Evolutionary conservation across 1,140 invertebrate genomes (phyloP).

Genomic region (Bombus pascuorum): DNA sequence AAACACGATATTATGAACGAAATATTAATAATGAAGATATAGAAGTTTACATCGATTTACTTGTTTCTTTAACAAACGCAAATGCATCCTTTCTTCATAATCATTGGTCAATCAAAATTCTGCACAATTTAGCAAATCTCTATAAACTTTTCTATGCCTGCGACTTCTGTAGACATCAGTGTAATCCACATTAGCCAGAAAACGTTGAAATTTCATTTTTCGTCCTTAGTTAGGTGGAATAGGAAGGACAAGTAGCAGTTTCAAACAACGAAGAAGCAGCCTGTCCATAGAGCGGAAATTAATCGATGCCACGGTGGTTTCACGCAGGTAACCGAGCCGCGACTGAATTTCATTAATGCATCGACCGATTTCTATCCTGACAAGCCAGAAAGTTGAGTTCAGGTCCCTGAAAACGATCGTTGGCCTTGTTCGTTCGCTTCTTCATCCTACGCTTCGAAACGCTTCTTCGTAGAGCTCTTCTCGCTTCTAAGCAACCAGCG

Average conservation of each 20-base stretch:
- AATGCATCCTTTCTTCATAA: background rate
- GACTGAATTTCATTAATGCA: slow-evolving; percentile 60
- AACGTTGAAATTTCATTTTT: background rate
- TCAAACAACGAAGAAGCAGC: slow-evolving; percentile 26
- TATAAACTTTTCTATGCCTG: background rate
- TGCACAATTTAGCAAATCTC: background rate
- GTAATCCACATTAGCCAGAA: background rate
- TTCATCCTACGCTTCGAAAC: background rate
- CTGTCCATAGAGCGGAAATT: slow-evolving; percentile 27
- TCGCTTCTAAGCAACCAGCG: slow-evolving; percentile 25
- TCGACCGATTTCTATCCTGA: slow-evolving; percentile 35
- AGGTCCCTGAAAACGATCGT: slow-evolving; percentile 19
- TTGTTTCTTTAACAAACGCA: background rate
- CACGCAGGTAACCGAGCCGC: slow-evolving; percentile 28
- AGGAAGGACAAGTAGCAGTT: background rate
- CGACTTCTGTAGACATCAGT: background rate
- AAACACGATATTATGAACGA: too few species aligned
- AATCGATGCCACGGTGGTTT: slow-evolving; percentile 46
- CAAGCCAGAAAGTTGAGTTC: too few species aligned
- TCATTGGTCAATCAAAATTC: too few species aligned
- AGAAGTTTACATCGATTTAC: background rate
- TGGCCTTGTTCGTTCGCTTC: background rate
- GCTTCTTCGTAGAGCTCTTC: background rate
- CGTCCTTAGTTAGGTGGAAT: background rate
- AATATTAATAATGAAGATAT: background rate